Conservation (phyloP, 2,888 invertebrate genomes). For the Hofmannophila pseudospretella region DNA sequence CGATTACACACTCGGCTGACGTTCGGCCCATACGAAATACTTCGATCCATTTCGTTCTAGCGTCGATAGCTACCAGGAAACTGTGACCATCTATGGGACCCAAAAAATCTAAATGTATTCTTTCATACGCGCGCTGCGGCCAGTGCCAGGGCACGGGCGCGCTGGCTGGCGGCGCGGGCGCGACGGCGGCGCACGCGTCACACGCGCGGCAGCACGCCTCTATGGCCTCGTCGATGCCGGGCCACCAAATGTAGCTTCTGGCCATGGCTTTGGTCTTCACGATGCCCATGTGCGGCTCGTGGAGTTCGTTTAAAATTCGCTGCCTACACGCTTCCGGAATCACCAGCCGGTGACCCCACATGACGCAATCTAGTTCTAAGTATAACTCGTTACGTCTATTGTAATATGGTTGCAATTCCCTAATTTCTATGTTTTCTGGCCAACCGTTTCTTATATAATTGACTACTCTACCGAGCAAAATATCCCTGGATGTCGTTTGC, state of each 20-base stretch:
- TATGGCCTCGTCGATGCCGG: too few relatives aligned
- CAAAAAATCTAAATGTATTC: constrained; percentile 14
- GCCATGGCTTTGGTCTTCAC: constrained; percentile 11
- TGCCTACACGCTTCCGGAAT: constrained; percentile 6
- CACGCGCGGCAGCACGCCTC: constrained; percentile 10
- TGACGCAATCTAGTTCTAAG: constrained; percentile 12
- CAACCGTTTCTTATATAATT: constrained; percentile 13
- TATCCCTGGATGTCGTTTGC: constrained; percentile 1
- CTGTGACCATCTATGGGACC: constrained; percentile 1
- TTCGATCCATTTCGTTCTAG: constrained; percentile 25
- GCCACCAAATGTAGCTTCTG: constrained; percentile 9
- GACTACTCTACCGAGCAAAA: constrained; percentile 4
- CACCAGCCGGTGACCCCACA: constrained; percentile 14
- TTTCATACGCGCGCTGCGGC: constrained; percentile 11
- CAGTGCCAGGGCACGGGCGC: constrained; percentile 12
- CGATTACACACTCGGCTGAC: constrained; percentile 10
- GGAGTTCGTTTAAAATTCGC: constrained; percentile 6
- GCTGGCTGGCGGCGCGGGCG: constrained; percentile 14
- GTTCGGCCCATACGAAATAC: constrained; percentile 15
- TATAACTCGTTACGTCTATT: constrained; percentile 8
- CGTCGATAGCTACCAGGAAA: too few relatives aligned
- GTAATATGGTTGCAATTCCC: too few relatives aligned
- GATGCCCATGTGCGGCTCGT: constrained; percentile 10
- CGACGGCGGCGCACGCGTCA: constrained; percentile 10
- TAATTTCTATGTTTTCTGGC: constrained; percentile 12